phyloP scores from a whole-genome alignment of 2,888 invertebrate species.

The Dione juno region DNA sequence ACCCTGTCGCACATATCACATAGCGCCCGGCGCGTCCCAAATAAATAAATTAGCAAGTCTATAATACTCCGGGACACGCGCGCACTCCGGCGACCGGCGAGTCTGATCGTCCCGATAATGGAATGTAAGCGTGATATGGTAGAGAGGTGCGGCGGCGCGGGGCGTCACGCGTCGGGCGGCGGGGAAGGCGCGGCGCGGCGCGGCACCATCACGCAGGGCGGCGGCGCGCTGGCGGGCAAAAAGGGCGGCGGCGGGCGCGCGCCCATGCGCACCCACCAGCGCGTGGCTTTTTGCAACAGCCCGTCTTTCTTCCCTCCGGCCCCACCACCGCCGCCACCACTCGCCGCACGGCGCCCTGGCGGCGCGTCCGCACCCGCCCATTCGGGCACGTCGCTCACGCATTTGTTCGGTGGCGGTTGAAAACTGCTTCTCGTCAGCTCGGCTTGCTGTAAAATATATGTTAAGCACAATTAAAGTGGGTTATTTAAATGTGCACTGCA shows the following conservation, averaged over 20 bases:
- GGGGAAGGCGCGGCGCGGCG: conserved; percentile 61
- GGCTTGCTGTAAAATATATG: conserved; percentile 79
- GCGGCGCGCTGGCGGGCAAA: conserved; percentile 61
- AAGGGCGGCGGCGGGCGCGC: conserved; percentile 65
- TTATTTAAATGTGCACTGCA: no score
- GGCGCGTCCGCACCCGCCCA: conserved; percentile 70
- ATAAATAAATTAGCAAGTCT: conserved; percentile 81
- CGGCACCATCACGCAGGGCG: conserved; percentile 66
- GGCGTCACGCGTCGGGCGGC: conserved; percentile 62
- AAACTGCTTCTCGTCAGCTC: conserved; percentile 87
- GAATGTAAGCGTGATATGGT: conserved; percentile 82
- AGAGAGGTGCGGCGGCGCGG: conserved; percentile 53
- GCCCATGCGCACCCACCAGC: conserved; percentile 81
- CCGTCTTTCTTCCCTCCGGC: conserved; percentile 74
- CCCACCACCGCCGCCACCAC: conserved; percentile 51
- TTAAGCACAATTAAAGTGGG: not conserved
- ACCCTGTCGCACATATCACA: conserved; percentile 60
- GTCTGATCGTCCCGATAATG: conserved; percentile 77
- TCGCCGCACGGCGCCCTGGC: conserved; percentile 52
- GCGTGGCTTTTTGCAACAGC: conserved; percentile 80
- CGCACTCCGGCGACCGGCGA: conserved; percentile 66
- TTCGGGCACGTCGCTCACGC: conserved; percentile 87
- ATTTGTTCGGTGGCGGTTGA: conserved; percentile 87
- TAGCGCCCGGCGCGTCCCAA: conserved; percentile 62
- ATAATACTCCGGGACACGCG: conserved; percentile 75